A percentile compares a stretch with the other conserved stretches of the same genome.
phyloP scores from a whole-genome alignment of 2,113 vertebrate species.

The Anser brachyrhynchus region DNA sequence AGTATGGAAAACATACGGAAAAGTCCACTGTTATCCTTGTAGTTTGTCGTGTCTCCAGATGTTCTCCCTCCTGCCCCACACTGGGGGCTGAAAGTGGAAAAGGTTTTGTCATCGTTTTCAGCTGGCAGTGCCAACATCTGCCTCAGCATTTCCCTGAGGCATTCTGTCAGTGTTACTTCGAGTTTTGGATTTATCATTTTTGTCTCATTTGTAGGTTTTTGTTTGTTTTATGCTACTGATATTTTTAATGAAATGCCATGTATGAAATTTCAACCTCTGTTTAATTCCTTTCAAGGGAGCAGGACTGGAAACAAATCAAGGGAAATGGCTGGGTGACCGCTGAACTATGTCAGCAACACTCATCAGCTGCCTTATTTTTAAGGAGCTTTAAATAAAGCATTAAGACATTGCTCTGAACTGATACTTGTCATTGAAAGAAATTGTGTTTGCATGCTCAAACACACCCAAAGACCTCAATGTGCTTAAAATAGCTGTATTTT shows the following conservation, averaged over 20 bases:
- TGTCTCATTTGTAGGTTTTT: neutral
- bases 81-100: neutral
- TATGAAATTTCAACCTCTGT: neutral
- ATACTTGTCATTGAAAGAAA: neutral
- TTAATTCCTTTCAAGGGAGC: neutral
- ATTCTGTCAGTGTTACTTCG: neutral
- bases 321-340: neutral
- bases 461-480: neutral
- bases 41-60: constrained; percentile 29
- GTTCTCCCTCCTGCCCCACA: constrained; percentile 20
- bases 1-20: constrained; percentile 21
- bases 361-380: neutral
- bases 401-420: neutral
- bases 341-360: neutral
- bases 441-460: neutral
- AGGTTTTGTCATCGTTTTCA: neutral
- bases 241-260: neutral
- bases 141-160: neutral
- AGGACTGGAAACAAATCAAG: neutral
- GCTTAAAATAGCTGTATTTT: neutral
- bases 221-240: neutral
- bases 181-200: constrained; percentile 15
- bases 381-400: neutral
- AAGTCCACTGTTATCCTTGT: neutral
- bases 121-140: constrained; percentile 43